A percentile compares a stretch with the other conserved stretches of the same genome.
phyloP scores from a whole-genome alignment of 2,888 invertebrate genomes.

The Atethmia centrago region DNA sequence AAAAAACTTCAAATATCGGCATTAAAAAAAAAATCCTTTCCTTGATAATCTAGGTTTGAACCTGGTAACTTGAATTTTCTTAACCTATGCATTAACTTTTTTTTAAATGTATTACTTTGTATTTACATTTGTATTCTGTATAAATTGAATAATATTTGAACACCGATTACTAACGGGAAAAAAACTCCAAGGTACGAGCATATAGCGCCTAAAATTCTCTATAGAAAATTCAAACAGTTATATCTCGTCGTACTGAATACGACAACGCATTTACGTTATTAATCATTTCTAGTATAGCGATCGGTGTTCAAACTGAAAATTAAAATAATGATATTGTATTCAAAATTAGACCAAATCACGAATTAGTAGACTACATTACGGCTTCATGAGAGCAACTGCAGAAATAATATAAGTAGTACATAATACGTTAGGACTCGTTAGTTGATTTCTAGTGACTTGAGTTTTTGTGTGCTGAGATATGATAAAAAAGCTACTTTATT shows the following conservation, averaged over 20 bases:
- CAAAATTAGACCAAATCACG: conserved; percentile 59
- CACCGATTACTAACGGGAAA: background rate
- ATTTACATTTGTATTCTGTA: background rate
- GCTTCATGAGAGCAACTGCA: conserved; percentile 31
- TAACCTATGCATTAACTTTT: background rate
- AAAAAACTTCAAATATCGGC: background rate
- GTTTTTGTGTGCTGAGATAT: conserved; percentile 51
- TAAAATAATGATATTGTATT: conserved; percentile 11
- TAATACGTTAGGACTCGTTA: conserved; percentile 23
- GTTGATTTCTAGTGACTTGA: conserved; percentile 30
- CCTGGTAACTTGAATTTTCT: background rate
- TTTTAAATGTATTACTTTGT: background rate
- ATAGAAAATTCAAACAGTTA: background rate
- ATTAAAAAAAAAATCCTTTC: background rate
- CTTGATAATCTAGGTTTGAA: background rate
- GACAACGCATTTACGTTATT: conserved; percentile 25
- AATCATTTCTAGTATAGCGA: conserved; percentile 38
- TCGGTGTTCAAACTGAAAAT: background rate
- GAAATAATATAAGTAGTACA: conserved; percentile 48
- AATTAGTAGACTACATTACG: conserved; percentile 49
- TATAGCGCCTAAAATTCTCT: background rate
- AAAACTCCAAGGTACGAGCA: background rate
- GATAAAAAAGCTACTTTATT: conserved; percentile 8
- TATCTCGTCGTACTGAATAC: conserved; percentile 27
- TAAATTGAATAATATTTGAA: background rate